phyloP scores from a whole-genome alignment of 2,797 vertebrate genomes.

The Enoplosus armatus region DNA sequence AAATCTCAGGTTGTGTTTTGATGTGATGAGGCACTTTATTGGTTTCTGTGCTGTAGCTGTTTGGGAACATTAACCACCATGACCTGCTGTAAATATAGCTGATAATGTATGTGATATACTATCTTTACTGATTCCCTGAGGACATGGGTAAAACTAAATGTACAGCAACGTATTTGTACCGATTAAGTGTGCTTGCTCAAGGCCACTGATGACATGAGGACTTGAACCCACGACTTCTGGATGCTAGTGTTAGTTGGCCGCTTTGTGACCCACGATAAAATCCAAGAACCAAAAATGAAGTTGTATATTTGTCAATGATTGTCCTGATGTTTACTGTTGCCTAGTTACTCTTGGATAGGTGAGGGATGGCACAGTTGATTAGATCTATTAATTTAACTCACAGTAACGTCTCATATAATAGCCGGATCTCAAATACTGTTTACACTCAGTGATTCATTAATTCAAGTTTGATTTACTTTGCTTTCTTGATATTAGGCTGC shows the following conservation, averaged over 20 bases:
- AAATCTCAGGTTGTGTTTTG: constrained; percentile 44
- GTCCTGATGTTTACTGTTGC: neutral
- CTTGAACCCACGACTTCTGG: neutral
- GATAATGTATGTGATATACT: constrained; percentile 22
- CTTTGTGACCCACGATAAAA: neutral
- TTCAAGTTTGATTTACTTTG: neutral
- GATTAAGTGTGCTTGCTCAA: constrained; percentile 35
- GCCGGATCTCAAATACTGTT: neutral
- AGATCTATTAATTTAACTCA: constrained; percentile 8
- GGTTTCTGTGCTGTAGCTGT: constrained; percentile 28
- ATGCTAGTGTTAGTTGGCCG: neutral
- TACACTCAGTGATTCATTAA: constrained; percentile 16
- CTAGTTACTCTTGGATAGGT: neutral
- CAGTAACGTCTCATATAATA: neutral
- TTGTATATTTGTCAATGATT: neutral
- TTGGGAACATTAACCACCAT: constrained; percentile 26
- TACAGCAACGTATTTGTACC: constrained; percentile 1
- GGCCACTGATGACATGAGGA: constrained; percentile 27
- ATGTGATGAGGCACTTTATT: constrained; percentile 26
- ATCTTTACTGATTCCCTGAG: constrained; percentile 20
- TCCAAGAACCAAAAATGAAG: constrained; percentile 8
- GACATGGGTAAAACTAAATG: constrained; percentile 22
- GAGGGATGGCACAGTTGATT: neutral
- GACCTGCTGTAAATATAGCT: neutral
- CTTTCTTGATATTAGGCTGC: neutral